Percentiles rank a stretch among this genome's conserved stretches.
Evolutionary conservation across 2,888 invertebrate species (phyloP).

Genomic region (Drosophila mettleri): DNA sequence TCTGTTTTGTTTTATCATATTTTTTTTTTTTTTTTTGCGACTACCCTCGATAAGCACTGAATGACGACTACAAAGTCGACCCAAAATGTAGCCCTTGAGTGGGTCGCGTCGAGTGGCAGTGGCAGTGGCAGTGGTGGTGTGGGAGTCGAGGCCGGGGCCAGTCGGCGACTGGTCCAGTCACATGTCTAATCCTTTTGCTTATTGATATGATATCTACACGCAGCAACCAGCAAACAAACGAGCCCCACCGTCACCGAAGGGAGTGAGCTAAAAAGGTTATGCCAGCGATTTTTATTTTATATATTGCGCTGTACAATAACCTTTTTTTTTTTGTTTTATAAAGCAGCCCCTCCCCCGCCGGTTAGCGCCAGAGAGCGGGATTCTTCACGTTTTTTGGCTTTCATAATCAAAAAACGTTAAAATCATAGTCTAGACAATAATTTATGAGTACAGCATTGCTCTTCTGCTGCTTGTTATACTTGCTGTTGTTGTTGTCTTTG

Average conservation of each 20-base stretch:
- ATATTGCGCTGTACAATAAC: conserved; percentile 65
- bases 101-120: not conserved
- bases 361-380: conserved; percentile 5
- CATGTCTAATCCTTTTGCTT: conserved; percentile 82
- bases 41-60: conserved; percentile 64
- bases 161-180: conserved; percentile 65
- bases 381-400: conserved; percentile 60
- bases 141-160: not conserved
- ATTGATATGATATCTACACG: conserved; percentile 80
- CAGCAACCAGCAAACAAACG: conserved; percentile 47
- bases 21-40: conserved; percentile 17
- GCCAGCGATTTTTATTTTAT: conserved; percentile 75
- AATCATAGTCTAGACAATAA: conserved; percentile 85
- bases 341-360: too few species aligned
- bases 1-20: conserved; percentile 24
- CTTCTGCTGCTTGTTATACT: conserved; percentile 31
- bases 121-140: not conserved
- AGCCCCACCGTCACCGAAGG: conserved; percentile 13
- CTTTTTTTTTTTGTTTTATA: conserved; percentile 5
- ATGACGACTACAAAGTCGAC: conserved; percentile 54
- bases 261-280: conserved; percentile 57
- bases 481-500: conserved; percentile 22
- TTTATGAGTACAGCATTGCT: conserved; percentile 78
- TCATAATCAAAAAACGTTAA: conserved; percentile 85
- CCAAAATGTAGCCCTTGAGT: conserved; percentile 57